These are phyloP conservation scores for Sylvietta virens DNA, from an alignment of 2,113 vertebrate species.

Conservation along the genomic window DNA sequence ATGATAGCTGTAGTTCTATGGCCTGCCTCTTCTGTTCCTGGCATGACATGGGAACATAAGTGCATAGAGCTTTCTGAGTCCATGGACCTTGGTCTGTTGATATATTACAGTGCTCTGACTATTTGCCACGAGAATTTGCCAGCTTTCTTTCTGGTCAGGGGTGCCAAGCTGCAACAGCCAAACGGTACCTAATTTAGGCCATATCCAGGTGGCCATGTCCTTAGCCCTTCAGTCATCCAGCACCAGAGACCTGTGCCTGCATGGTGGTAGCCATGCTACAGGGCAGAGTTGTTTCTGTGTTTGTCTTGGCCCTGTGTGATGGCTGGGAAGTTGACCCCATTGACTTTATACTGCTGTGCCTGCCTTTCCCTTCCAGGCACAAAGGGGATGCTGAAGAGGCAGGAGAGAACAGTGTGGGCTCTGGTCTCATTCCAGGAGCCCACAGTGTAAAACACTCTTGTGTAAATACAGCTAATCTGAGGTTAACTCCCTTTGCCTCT, in stretches of 20 bases:
- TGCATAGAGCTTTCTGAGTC: background rate
- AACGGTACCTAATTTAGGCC: background rate
- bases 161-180: background rate
- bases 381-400: background rate
- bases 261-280: too few relatives aligned
- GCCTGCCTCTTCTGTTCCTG: background rate
- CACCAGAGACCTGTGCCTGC: background rate
- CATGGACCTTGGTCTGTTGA: background rate
- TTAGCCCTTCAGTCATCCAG: background rate
- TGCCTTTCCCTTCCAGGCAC: background rate
- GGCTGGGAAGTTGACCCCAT: background rate
- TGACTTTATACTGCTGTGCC: background rate
- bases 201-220: background rate
- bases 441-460: background rate
- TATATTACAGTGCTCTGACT: too few relatives aligned
- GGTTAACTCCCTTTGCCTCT: constrained; percentile 4
- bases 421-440: background rate
- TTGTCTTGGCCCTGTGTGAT: background rate
- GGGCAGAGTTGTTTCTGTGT: background rate
- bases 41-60: background rate
- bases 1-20: background rate
- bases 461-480: constrained; percentile 8
- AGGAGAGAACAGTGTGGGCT: background rate
- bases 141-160: background rate
- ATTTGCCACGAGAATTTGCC: background rate